These are phyloP conservation scores for Endotricha flammealis DNA, from an alignment of 2,888 invertebrate species.

Conservation along the genomic window DNA sequence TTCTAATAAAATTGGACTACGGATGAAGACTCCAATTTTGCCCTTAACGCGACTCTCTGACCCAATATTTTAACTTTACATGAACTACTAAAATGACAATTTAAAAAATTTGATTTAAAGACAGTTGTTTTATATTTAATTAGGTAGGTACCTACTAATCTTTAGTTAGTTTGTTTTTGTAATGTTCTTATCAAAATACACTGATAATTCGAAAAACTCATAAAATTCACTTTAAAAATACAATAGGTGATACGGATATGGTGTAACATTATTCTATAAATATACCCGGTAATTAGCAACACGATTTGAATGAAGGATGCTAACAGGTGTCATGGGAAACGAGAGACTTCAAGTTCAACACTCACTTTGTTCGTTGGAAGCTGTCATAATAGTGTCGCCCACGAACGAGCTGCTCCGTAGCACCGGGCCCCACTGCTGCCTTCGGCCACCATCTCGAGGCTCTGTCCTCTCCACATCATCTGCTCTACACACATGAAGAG, in stretches of 20 bases:
- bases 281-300: conserved; percentile 25
- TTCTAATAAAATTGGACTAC: no score
- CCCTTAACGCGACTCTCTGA: no score
- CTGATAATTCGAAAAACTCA: no score
- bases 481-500: conserved; percentile 68
- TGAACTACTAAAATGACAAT: no score
- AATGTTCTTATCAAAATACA: no score
- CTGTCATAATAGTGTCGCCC: conserved; percentile 46
- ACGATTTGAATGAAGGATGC: conserved; percentile 42
- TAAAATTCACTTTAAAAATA: conserved; percentile 4
- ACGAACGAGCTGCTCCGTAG: conserved; percentile 56
- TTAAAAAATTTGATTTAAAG: no score
- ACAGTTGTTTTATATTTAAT: no score
- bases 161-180: no score
- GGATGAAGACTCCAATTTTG: no score
- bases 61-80: no score
- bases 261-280: conserved; percentile 21
- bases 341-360: conserved; percentile 41
- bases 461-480: conserved; percentile 71
- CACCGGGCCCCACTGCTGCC: conserved; percentile 64
- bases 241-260: conserved; percentile 8
- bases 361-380: conserved; percentile 70
- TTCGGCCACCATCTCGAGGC: conserved; percentile 54
- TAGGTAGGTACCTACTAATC: no score
- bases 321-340: conserved; percentile 57